These are phyloP conservation scores for Empis stercorea DNA, from an alignment of 2,888 invertebrate genomes.

Conservation along the genomic window DNA sequence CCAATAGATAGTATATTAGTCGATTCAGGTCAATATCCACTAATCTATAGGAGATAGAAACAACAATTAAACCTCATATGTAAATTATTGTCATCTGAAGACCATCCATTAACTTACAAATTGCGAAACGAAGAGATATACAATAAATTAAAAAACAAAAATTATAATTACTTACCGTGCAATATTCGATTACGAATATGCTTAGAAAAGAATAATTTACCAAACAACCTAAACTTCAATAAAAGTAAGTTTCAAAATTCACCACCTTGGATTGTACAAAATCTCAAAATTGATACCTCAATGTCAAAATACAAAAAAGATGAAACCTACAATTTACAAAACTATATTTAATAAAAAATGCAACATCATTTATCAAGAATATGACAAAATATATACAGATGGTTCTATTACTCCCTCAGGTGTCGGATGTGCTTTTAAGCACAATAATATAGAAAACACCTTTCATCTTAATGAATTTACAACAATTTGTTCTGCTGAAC, in stretches of 20 bases:
- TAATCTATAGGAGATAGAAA: background rate
- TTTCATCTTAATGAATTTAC: background rate
- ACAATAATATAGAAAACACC: background rate
- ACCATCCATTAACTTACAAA: too few species aligned
- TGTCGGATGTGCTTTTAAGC: slow-evolving; percentile 3
- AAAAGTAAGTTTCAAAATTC: background rate
- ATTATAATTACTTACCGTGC: too few species aligned
- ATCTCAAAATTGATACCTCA: background rate
- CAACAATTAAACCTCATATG: too few species aligned
- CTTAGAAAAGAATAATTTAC: background rate
- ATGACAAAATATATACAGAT: background rate
- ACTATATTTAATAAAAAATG: background rate
- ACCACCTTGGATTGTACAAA: background rate
- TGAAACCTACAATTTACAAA: background rate
- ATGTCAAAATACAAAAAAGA: slow-evolving; percentile 1
- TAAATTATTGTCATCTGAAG: too few species aligned
- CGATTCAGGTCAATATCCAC: too few species aligned
- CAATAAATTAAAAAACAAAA: too few species aligned
- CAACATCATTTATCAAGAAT: background rate
- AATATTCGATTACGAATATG: too few species aligned
- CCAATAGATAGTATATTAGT: too few species aligned
- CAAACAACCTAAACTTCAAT: background rate
- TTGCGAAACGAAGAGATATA: too few species aligned
- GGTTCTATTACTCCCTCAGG: slow-evolving; percentile 1
- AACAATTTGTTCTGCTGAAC: slow-evolving; percentile 3